Conservation (phyloP, 2,888 invertebrate genomes). For the Pilophorus perplexus region DNA sequence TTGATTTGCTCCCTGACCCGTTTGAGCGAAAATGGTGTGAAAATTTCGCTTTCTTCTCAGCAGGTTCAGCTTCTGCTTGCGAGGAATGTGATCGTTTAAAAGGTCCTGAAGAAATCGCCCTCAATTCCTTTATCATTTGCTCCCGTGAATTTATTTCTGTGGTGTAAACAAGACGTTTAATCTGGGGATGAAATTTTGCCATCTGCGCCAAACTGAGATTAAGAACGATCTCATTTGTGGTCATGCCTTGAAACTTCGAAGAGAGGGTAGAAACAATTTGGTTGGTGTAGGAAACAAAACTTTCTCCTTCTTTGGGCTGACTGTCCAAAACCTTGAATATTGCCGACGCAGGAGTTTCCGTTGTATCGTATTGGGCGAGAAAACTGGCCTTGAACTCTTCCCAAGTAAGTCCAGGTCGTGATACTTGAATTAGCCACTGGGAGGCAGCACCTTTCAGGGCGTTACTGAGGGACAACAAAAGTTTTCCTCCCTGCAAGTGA, state of each 20-base stretch:
- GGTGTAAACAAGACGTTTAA: not conserved
- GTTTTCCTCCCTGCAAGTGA: not conserved
- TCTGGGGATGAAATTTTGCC: constrained; percentile 12
- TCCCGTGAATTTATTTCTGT: not conserved
- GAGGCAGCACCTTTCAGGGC: not conserved
- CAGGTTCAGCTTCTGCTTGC: not conserved
- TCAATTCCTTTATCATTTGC: not conserved
- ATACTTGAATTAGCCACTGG: not conserved
- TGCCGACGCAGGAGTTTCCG: not conserved
- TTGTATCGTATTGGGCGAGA: not conserved
- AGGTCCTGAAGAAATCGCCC: not conserved
- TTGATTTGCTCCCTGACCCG: not conserved
- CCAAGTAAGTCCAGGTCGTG: not conserved
- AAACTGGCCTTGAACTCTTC: not conserved
- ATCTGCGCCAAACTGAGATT: constrained; percentile 7
- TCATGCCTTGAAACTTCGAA: constrained; percentile 1
- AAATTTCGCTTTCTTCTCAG: constrained; percentile 9
- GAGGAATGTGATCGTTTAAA: not conserved
- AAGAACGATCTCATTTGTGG: not conserved
- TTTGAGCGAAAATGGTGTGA: not conserved
- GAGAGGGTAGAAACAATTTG: constrained; percentile 2
- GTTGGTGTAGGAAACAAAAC: constrained; percentile 7
- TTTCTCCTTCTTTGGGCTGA: constrained; percentile 9
- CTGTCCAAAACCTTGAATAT: not conserved
- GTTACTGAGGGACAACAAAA: not conserved